Evolutionary conservation across 2,113 vertebrate genomes (phyloP), one percentile per base, ranked within the genome.

Genomic region (Anthoscopus minutus): DNA sequence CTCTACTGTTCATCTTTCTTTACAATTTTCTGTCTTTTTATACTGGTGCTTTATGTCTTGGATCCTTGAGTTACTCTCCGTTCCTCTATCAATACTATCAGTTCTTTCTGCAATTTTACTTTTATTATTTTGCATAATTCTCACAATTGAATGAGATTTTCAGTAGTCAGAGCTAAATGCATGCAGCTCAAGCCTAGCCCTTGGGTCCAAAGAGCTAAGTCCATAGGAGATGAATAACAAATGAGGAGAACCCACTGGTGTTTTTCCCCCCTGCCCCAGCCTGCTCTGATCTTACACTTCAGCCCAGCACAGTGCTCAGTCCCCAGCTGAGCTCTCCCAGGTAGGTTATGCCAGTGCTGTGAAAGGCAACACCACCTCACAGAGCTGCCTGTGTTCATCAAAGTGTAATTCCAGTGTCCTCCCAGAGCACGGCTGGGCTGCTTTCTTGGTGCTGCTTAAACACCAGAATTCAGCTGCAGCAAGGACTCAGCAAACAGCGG

Each of bases 311-410:
- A 33, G 28, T 1, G 1, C 71, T 24, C 51, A 6, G 31, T 25
- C 15, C 13, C 54, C n/a, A 40, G 62, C 50, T 33, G 87, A 80
- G 89, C 74, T 50, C 65, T 40, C n/a, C 37, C 69, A 70, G 78
- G 18, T 14, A 18, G 61, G 48, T 71, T 27, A 42, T 30, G 44
- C 17, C 74, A 12, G 51, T 0, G 8, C 88, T 64, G 23, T 90
- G 96, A 95, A 96, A 97, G 92, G 37, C 58, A 71, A 93, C 25
- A 89, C 85, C 1, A 0, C 14, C 66, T 10, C 61, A 17, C 81
- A 82, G 67, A 28, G 19, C 35, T 25, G 3, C 62, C 42, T 6
- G 69, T 24, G 78, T 21, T 66, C 84, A 76, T 6, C 7, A 13
- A 27, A n/a, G 67, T 16, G 58, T 65, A 80, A 73, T 48, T 77